Evolutionary conservation across 2,888 invertebrate genomes (phyloP), one percentile per base, ranked within the genome.

Genomic region (Ormia ochracea): DNA sequence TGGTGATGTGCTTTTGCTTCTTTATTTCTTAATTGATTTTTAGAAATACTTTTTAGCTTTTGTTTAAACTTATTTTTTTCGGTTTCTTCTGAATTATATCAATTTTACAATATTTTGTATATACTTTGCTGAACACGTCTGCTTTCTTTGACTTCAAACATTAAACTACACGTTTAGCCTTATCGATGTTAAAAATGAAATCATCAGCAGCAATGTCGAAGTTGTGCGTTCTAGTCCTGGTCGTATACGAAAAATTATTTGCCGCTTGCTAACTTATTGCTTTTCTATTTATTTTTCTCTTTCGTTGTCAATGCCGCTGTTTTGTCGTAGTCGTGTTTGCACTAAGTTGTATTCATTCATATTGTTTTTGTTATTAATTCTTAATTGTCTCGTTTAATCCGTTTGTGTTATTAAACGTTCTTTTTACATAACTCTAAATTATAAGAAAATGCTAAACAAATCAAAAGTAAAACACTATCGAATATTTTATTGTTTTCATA

Each of bases 151-250:
- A 84, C 83, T 85, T 83, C 80, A 84, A 81, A 83, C 83, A 84
- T 83, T 83, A 83, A 84, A 87, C 87, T 87, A 85, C 86, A 83
- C 83, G 48, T 82, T 83, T 76, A 81, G 81, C 70, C 74, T 78
- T 72, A 81, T 68, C 82, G 78, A 81, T 79, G 80, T 80, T 81
- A 79, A 82, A 78, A 85, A 83, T 85, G 87, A 87, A 85, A 85
- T 84, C 86, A 86, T 87, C 87, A 87, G 85, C 87, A 87, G 85
- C 50, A 65, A 52, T 21, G 31, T 19, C 85, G 65, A 85, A 86
- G 50, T 61, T 14, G 21, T 59, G 9, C 28, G 23, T 50, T 84
- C 84, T 87, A 86, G 84, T 52, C 33, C 56, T 63, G 36, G 33
- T 21, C 23, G 48, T 79, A 59, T 19, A 61, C 68, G 52, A 70